Evolutionary conservation across 2,113 vertebrate species (phyloP).

Genomic region (Callaeas wilsoni): DNA sequence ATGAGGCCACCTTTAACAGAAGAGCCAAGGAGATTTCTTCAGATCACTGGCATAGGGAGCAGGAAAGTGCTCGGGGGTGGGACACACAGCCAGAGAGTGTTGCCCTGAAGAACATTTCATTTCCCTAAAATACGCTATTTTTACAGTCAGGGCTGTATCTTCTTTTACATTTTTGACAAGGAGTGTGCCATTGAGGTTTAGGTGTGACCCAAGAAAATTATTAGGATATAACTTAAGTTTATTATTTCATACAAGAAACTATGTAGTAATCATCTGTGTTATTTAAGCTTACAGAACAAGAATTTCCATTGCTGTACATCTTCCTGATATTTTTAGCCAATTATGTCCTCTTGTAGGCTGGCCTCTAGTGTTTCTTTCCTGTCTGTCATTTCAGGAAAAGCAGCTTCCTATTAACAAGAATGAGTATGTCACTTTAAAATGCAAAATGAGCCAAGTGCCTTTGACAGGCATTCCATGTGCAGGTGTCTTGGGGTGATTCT

Average conservation of each 20-base stretch:
- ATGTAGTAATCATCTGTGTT: neutral
- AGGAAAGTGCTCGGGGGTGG: neutral
- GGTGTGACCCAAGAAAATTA: neutral
- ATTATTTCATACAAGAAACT: neutral
- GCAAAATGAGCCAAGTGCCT: neutral
- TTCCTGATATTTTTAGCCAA: neutral
- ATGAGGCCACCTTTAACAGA: neutral
- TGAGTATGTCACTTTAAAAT: neutral
- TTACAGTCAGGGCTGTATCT: neutral
- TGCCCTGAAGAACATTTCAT: neutral
- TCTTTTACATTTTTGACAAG: neutral
- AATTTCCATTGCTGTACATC: neutral
- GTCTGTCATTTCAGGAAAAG: neutral
- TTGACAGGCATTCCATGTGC: neutral
- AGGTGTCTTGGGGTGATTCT: no score
- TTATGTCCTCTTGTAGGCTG: neutral
- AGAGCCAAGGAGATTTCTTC: neutral
- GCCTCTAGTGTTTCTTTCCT: neutral
- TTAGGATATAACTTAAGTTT: neutral
- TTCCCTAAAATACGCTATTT: neutral
- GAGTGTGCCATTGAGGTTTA: neutral
- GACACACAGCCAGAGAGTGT: neutral
- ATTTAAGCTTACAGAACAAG: neutral
- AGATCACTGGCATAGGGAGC: fast-evolving
- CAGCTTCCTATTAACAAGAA: neutral